These are phyloP conservation scores for Microtus pennsylvanicus DNA, from an alignment of 2,113 vertebrate species.

Conservation along the genomic window DNA sequence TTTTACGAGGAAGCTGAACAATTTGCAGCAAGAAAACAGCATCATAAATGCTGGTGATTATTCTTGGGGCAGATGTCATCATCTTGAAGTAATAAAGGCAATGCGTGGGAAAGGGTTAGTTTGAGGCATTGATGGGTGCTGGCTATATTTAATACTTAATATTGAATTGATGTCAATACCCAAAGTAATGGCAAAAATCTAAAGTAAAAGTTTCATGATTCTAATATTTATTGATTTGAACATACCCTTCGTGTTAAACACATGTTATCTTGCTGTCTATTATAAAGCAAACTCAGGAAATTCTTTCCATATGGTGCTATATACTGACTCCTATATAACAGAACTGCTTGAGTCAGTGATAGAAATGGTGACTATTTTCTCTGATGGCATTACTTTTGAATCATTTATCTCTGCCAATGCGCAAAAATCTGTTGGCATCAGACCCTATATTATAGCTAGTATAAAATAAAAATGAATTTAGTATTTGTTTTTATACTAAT, in stretches of 20 bases:
- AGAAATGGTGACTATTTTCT: constrained; percentile 3
- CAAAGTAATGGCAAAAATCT: constrained; percentile 36
- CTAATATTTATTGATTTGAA: constrained; percentile 48
- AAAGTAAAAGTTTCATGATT: constrained; percentile 29
- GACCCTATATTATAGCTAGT: neutral
- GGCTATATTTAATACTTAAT: constrained; percentile 36
- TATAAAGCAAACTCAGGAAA: neutral
- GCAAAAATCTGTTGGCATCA: constrained; percentile 8
- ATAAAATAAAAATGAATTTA: constrained; percentile 41
- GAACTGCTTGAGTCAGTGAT: neutral
- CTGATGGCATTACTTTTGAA: neutral
- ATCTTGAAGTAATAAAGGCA: constrained; percentile 51
- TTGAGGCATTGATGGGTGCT: neutral
- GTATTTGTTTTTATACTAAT: neutral
- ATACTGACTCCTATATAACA: constrained; percentile 27
- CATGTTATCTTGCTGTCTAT: neutral
- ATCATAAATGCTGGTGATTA: constrained; percentile 49
- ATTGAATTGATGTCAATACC: neutral
- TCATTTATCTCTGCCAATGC: constrained; percentile 40
- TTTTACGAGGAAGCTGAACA: constrained; percentile 72
- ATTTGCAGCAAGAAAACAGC: constrained; percentile 72
- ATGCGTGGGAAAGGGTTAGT: constrained; percentile 13
- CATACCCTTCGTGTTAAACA: constrained; percentile 4
- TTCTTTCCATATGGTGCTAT: neutral
- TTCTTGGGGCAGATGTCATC: constrained; percentile 65